Evolutionary conservation across 2,888 invertebrate species (phyloP).

Genomic region (Laothoe populi): DNA sequence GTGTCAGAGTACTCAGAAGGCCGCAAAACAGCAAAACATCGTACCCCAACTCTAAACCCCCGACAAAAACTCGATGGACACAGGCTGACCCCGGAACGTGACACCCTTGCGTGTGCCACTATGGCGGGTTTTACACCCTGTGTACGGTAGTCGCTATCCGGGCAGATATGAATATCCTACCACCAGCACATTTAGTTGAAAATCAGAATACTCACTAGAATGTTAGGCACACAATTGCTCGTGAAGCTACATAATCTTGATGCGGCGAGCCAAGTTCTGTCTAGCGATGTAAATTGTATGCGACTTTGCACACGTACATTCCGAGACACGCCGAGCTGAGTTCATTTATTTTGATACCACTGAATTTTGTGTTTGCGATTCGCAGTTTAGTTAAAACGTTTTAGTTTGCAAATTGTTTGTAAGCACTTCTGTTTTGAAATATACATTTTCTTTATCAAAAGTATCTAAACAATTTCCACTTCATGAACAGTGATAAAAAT

Average conservation of each 20-base stretch:
- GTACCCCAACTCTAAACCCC: too few species aligned
- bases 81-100: too few species aligned
- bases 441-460: background rate
- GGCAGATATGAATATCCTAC: too few species aligned
- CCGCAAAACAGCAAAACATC: too few species aligned
- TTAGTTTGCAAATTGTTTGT: background rate
- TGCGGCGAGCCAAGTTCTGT: conserved; percentile 26
- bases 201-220: background rate
- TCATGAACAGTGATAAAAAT: background rate
- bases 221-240: conserved; percentile 11
- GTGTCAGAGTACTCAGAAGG: too few species aligned
- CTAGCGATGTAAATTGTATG: conserved; percentile 38
- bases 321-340: background rate
- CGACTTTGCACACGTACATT: conserved; percentile 33
- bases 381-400: background rate
- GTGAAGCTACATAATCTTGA: conserved; percentile 28
- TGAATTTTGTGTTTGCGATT: conserved; percentile 7
- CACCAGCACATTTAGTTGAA: background rate
- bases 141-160: too few species aligned
- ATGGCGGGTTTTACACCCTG: too few species aligned
- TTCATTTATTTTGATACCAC: conserved; percentile 30
- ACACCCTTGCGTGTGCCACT: too few species aligned
- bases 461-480: background rate
- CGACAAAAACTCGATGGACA: too few species aligned
- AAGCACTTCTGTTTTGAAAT: background rate